Base-by-base conservation (phyloP, 2,797 vertebrate genomes). In the Enteromius trimaculatus region DNA sequence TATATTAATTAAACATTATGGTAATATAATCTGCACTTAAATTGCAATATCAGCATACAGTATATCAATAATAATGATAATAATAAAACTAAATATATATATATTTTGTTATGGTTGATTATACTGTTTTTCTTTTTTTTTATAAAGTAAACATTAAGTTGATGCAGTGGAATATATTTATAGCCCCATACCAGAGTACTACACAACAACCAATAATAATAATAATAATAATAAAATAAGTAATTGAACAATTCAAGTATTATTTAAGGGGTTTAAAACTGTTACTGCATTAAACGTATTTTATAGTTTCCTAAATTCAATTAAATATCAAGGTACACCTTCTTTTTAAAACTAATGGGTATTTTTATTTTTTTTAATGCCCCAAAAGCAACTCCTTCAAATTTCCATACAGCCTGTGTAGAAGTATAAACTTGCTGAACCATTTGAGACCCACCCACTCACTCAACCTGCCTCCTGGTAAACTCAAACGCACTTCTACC, bases 371-470 rank as follows among this genome's bases (percentile, higher is more conserved):
- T 49, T 19, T 55, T 49, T 4, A 34, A 71, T 68, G 75, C 75
- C 23, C 23, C 26, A 74, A 19, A 21, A 23, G 62, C 10, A 44
- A 55, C 68, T 51, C 14, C 7, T 5, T 71, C 16, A 58, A 42
- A 70, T 42, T 58, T 23, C 55, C 49, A 44, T 26, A 17, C 39
- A 23, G 39, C 19, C 13, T 72, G 68, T 39, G 53, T 80, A 60
- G 29, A 29, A 58, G 53, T 39, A 44, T 9, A 34, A 70, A 39
- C 26, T 66, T 78, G 37, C 53, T 60, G 53, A 80, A 71, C 49
- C 39, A 49, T 71, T 34, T 62, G 55, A 62, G 69, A 49, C 21
- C 42, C 68, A 62, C 68, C 68, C 42, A 81, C 68, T 64, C 79
- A 70, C 29, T 55, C 51, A 34, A 60, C 79, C 42, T 64, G 69